Evolutionary conservation across 2,113 vertebrate species (phyloP), one percentile per base, ranked within the genome.

Genomic region (Coryphaenoides rupestris): DNA sequence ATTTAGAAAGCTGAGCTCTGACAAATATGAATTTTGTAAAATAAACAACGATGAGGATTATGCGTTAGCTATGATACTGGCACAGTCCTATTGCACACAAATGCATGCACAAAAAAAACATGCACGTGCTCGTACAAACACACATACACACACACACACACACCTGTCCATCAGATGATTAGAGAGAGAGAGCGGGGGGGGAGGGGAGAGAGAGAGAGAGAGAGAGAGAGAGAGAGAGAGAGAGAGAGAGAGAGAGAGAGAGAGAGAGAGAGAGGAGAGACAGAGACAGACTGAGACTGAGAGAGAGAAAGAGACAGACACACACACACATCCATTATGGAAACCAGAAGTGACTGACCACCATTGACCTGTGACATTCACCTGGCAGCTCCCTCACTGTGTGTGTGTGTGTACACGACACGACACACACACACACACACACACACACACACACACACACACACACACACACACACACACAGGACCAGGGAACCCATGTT

Each of bases 391-490:
- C n/a, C 56, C n/a, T 15, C 16, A 5, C 53, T 22, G 49, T 7
- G 23, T 28, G 26, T n/a, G n/a, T n/a, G n/a, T n/a, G n/a, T n/a
- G n/a, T n/a, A n/a, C n/a, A n/a, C n/a, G n/a, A n/a, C n/a, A n/a
- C n/a, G n/a, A n/a, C 55, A 63, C 47, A 50, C 33, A 40, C 13
- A 6, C 13, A 26, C 55, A 62, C 3, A 47, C 52, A 21, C 52
- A 19, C 55, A 63, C 47, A 50, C 33, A 40, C 13, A 6, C 13
- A 26, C 55, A 62, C 3, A 47, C 52, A 21, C 52, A 19, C 55
- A 63, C 47, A 50, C 55, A 63, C 47, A 50, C 33, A 40, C 13
- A 6, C 13, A 26, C 55, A 62, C 3, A 47, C 52, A 21, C 52
- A 19, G 52, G 52, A 21, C 9, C 33, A 22, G 13, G 4, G 19